Base-by-base conservation (phyloP, 2,797 vertebrate genomes). In the Muraenolepis orangiensis region DNA sequence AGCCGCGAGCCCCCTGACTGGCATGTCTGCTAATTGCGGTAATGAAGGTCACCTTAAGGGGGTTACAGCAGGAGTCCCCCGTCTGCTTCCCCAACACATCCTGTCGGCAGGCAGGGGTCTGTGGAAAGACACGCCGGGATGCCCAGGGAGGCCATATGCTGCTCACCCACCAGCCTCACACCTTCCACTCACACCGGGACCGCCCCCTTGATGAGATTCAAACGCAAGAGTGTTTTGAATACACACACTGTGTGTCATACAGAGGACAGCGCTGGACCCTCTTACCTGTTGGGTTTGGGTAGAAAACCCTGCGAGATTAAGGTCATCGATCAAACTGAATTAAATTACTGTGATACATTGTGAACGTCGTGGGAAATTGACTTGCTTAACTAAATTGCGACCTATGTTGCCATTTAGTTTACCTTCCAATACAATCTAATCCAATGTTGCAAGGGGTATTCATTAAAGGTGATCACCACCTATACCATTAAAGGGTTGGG, bases 11-110 rank as follows among this genome's bases (percentile, higher is more conserved):
- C 78, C 79, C 75, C 13, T 92, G 91, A 93, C 72, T 93, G 92
- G 86, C 89, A 73, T 78, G 72, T 87, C 82, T 91, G 80, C 83
- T 93, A 92, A 93, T 94, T 91, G 83, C 79, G 78, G 67, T 93
- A 93, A 94, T 91, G 90, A 93, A 93, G 88, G 92, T 93, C 90
- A 91, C 81, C 85, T 84, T 78, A 76, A 74, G 79, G 79, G 76
- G 91, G 84, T n/a, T n/a, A n/a, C 92, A 90, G 91, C 91, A 91
- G 92, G 91, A 91, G 83, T 84, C 79, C 70, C 71, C 78, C 8
- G 75, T 84, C 80, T 91, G 83, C 90, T 74, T 81, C 82, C 87
- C 82, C 89, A 91, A 91, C 89, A 91, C 71, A 80, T 85, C 82
- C 87, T 80, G 84, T 85, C 75, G 88, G 90, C 78, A 78, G 79